A percentile compares a stretch with the other conserved stretches of the same genome.
phyloP scores from a whole-genome alignment of 2,113 vertebrate species.

The Dunckerocampus dactyliophorus region DNA sequence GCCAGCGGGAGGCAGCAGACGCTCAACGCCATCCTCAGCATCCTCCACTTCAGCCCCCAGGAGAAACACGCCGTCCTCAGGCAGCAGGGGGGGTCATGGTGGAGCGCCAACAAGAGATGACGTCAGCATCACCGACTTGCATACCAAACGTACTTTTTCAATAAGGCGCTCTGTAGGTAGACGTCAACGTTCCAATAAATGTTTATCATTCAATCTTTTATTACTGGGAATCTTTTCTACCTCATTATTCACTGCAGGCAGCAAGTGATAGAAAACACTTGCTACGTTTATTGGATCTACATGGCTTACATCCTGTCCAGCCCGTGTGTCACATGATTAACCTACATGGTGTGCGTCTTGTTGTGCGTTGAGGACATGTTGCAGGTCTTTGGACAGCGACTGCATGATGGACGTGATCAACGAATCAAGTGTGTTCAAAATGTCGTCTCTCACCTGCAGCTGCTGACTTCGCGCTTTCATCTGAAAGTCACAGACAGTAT shows the following conservation, averaged over 20 bases:
- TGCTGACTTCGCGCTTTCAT: conserved; percentile 75
- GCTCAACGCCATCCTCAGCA: conserved; percentile 85
- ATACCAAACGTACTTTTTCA: too few relatives aligned
- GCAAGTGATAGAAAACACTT: too few relatives aligned
- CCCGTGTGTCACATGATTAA: background rate
- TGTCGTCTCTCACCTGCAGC: conserved; percentile 78
- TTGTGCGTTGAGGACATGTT: conserved; percentile 73
- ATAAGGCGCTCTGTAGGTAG: too few relatives aligned
- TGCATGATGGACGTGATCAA: conserved; percentile 70
- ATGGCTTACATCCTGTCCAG: too few relatives aligned
- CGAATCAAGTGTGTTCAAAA: conserved; percentile 66
- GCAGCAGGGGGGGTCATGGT: conserved; percentile 73
- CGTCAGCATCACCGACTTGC: background rate
- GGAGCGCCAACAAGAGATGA: conserved; percentile 76
- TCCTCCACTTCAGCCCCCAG: conserved; percentile 92
- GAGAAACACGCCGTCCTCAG: conserved; percentile 78
- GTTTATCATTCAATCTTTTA: background rate
- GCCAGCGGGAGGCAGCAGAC: conserved; percentile 86
- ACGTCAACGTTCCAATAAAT: background rate
- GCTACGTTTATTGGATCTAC: too few relatives aligned
- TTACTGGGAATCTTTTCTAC: background rate
- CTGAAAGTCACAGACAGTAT: conserved; percentile 52
- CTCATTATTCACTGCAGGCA: background rate
- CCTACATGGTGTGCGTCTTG: background rate
- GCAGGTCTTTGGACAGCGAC: conserved; percentile 83